Evolutionary conservation across 2,797 vertebrate species (phyloP).

Genomic region (Acridotheres tristis): DNA sequence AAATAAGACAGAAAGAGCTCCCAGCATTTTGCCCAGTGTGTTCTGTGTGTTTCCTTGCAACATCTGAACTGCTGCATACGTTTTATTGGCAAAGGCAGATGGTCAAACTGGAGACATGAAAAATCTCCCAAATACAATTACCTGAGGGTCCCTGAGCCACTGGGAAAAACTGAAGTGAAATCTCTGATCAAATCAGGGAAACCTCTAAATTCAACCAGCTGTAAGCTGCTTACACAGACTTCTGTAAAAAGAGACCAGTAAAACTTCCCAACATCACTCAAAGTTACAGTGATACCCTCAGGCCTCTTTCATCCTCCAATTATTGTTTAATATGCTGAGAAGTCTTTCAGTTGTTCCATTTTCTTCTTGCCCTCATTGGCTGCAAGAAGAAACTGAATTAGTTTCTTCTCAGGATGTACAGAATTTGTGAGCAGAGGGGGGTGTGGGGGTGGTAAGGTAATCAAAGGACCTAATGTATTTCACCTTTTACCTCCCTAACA

Average conservation of each 20-base stretch:
- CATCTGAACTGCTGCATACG: not conserved
- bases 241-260: not conserved
- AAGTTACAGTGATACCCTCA: not conserved
- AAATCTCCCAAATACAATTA: not conserved
- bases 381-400: not conserved
- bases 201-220: not conserved
- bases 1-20: not conserved
- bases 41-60: not conserved
- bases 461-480: constrained; percentile 43
- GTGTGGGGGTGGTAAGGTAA: not conserved
- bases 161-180: not conserved
- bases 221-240: not conserved
- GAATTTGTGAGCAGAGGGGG: not conserved
- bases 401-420: not conserved
- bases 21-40: not conserved
- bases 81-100: constrained; percentile 20
- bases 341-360: not conserved
- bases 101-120: not conserved
- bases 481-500: constrained; percentile 47
- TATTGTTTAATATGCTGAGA: not conserved
- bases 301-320: not conserved
- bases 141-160: not conserved
- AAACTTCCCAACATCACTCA: not conserved
- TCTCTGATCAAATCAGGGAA: not conserved
- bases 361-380: not conserved